Conservation (phyloP, 2,797 vertebrate genomes). For the Bovichtus diacanthus region DNA sequence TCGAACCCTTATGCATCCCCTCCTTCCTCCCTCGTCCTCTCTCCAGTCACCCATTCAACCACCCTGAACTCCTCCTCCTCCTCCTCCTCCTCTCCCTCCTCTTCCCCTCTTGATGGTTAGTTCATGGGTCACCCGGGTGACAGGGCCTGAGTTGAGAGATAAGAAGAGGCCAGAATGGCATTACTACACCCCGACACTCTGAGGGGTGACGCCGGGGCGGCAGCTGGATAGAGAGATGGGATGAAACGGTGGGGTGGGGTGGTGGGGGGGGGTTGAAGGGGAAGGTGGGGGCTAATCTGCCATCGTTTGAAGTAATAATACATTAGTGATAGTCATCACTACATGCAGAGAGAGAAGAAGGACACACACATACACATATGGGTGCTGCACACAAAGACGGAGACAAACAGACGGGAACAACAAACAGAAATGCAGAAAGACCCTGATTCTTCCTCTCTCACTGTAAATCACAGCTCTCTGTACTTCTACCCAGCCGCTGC, state of each 20-base stretch:
- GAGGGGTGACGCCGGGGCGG: slow-evolving; percentile 66
- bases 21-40: slow-evolving; percentile 12
- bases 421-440: slow-evolving; percentile 68
- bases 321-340: slow-evolving; percentile 75
- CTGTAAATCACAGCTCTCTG: slow-evolving; percentile 79
- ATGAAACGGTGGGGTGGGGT: slow-evolving; percentile 35
- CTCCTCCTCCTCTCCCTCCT: slow-evolving; percentile 27
- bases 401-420: slow-evolving; percentile 57
- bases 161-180: slow-evolving; percentile 80
- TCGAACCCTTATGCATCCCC: background rate
- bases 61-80: slow-evolving; percentile 24
- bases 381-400: slow-evolving; percentile 59
- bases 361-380: slow-evolving; percentile 32
- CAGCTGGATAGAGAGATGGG: slow-evolving; percentile 65
- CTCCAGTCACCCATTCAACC: slow-evolving; percentile 36
- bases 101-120: slow-evolving; percentile 61
- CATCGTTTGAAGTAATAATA: slow-evolving; percentile 80
- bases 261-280: slow-evolving; percentile 36
- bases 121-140: slow-evolving; percentile 82
- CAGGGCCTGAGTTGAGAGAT: slow-evolving; percentile 84
- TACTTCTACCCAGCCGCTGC: slow-evolving; percentile 59
- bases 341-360: slow-evolving; percentile 62
- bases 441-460: slow-evolving; percentile 64
- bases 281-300: slow-evolving; percentile 74
- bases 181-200: slow-evolving; percentile 77